These are phyloP conservation scores for Kuschelorhynchus macadamiae DNA, from an alignment of 2,888 invertebrate species.

Conservation along the genomic window DNA sequence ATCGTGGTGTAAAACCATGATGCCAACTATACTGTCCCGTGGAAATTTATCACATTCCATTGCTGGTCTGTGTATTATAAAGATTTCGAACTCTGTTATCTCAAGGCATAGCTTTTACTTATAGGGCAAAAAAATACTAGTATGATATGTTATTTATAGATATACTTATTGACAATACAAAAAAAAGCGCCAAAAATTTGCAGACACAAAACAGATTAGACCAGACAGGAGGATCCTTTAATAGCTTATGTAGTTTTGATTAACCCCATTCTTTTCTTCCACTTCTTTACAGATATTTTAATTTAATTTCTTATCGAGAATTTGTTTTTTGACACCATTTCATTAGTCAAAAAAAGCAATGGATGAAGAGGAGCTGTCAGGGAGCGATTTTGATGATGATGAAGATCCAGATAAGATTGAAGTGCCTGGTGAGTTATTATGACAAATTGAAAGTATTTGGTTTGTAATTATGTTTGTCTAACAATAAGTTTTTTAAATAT, in stretches of 20 bases:
- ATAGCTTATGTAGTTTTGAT: neutral
- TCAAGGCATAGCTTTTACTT: too few species aligned
- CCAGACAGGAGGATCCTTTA: constrained; percentile 1
- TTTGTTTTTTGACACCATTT: constrained; percentile 43
- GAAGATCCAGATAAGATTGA: constrained; percentile 93
- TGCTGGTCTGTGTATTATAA: too few species aligned
- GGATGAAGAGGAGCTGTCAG: constrained; percentile 71
- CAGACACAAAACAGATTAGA: constrained; percentile 27
- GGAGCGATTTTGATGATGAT: constrained; percentile 86
- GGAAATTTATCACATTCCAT: too few species aligned
- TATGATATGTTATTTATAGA: too few species aligned
- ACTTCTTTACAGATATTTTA: constrained; percentile 44
- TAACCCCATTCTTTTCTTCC: constrained; percentile 9
- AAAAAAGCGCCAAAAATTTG: too few species aligned
- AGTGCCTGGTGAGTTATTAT: constrained; percentile 80
- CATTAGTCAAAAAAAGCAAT: constrained; percentile 63
- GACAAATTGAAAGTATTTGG: constrained; percentile 1
- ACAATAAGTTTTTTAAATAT: too few species aligned
- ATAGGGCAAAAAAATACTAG: too few species aligned
- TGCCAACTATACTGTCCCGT: too few species aligned
- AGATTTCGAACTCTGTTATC: too few species aligned
- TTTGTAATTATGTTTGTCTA: neutral
- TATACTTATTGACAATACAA: too few species aligned
- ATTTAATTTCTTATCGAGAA: constrained; percentile 24
- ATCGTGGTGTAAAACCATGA: too few species aligned